Percentiles rank a stretch among this genome's conserved stretches.
Evolutionary conservation across 2,888 invertebrate genomes (phyloP).

Genomic region (Merodon equestris): DNA sequence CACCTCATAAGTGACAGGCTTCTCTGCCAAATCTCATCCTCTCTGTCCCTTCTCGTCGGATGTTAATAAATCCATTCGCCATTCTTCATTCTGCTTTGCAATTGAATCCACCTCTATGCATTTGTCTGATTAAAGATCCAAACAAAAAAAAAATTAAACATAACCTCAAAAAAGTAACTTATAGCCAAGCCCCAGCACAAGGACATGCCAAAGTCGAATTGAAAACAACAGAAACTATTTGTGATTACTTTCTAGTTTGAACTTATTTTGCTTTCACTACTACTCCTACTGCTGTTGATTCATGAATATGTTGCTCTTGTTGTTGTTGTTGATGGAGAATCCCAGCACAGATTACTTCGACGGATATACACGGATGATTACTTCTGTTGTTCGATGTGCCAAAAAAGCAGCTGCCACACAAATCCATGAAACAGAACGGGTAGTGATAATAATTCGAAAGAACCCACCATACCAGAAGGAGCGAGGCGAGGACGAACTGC

Average conservation of each 20-base stretch:
- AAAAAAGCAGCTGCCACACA: slow-evolving; percentile 61
- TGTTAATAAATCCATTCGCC: slow-evolving; percentile 38
- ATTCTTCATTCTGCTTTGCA: too few species aligned
- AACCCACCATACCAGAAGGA: slow-evolving; percentile 7
- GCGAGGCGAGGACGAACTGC: background rate
- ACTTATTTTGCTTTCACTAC: slow-evolving; percentile 24
- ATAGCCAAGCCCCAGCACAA: slow-evolving; percentile 44
- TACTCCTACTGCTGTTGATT: background rate
- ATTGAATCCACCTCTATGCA: slow-evolving; percentile 55
- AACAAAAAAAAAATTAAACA: background rate
- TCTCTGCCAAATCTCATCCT: slow-evolving; percentile 36
- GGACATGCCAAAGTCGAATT: slow-evolving; percentile 44
- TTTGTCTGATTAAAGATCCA: slow-evolving; percentile 49
- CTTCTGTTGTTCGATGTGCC: slow-evolving; percentile 62
- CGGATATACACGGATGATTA: slow-evolving; percentile 55
- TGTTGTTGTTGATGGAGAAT: too few species aligned
- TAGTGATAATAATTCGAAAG: slow-evolving; percentile 41
- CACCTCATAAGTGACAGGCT: slow-evolving; percentile 8
- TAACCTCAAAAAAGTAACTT: background rate
- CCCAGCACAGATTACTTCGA: slow-evolving; percentile 51
- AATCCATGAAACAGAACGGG: slow-evolving; percentile 13
- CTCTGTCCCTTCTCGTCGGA: background rate
- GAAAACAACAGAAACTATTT: slow-evolving; percentile 59
- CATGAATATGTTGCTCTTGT: background rate
- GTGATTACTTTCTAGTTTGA: slow-evolving; percentile 61